Percentiles rank a stretch among this genome's conserved stretches.
Evolutionary conservation across 2,888 invertebrate species (phyloP).

Genomic region (Nymphalis c-album): DNA sequence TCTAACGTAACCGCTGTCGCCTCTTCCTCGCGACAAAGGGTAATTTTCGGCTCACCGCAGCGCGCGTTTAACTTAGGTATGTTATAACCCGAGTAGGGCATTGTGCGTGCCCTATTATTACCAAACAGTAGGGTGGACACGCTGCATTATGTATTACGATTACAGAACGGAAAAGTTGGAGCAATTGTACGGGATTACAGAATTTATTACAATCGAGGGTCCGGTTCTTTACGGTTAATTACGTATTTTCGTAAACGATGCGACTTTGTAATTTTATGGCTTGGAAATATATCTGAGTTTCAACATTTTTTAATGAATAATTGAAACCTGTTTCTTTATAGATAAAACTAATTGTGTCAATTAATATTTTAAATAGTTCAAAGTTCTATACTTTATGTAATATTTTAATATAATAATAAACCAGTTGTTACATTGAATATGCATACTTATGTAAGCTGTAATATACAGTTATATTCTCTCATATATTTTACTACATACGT

Average conservation of each 20-base stretch:
- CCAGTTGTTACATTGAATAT: too few species aligned
- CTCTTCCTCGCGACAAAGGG: conserved; percentile 33
- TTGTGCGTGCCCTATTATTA: conserved; percentile 52
- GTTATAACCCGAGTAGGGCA: conserved; percentile 52
- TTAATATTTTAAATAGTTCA: too few species aligned
- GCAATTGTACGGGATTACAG: conserved; percentile 24
- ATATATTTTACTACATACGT: too few species aligned
- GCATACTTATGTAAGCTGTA: too few species aligned
- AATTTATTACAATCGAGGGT: conserved; percentile 23
- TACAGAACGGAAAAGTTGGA: conserved; percentile 18
- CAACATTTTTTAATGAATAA: too few species aligned
- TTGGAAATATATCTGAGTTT: too few species aligned
- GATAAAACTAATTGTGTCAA: too few species aligned
- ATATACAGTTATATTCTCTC: too few species aligned
- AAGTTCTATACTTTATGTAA: too few species aligned
- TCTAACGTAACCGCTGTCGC: conserved; percentile 8
- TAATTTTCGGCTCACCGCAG: conserved; percentile 42
- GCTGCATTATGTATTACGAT: conserved; percentile 24
- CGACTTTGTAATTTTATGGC: background rate
- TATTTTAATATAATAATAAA: too few species aligned
- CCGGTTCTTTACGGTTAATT: conserved; percentile 13
- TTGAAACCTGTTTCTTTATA: too few species aligned
- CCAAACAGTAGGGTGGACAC: conserved; percentile 37
- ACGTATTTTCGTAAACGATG: background rate
- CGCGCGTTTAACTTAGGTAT: conserved; percentile 55